These are phyloP conservation scores for Crotalus horridus DNA, from an alignment of 2,113 vertebrate species.

Conservation along the genomic window DNA sequence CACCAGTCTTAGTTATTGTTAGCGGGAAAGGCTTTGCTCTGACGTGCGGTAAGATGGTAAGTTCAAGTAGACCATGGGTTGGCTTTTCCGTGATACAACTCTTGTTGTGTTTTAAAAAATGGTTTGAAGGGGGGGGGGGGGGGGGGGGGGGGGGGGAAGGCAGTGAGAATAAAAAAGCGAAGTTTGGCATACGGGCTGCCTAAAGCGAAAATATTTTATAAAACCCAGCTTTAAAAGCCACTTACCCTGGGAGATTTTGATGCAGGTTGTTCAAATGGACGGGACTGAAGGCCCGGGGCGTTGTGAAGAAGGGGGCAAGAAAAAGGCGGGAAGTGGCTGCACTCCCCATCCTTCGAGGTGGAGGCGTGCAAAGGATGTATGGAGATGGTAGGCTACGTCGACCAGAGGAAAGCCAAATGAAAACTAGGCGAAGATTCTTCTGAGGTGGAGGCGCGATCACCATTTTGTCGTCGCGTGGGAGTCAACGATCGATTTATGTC, in stretches of 20 bases:
- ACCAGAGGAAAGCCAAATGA: not conserved
- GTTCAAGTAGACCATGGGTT: not conserved
- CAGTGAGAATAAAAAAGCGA: not conserved
- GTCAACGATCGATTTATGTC: not conserved
- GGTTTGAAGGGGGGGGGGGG: not conserved
- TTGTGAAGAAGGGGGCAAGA: not conserved
- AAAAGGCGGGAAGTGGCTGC: not conserved
- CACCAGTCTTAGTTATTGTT: not conserved
- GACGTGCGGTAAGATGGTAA: constrained; percentile 2
- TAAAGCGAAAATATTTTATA: not conserved
- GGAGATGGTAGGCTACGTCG: not conserved
- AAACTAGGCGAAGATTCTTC: not conserved
- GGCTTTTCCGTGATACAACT: not conserved
- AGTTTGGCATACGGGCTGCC: not conserved
- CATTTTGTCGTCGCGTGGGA: not conserved
- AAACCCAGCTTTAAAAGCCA: not conserved
- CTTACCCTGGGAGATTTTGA: not conserved
- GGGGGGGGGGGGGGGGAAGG: accelerated
- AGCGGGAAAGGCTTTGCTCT: not conserved
- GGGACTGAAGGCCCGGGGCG: not conserved
- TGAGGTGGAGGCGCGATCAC: not conserved
- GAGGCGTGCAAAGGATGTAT: not conserved
- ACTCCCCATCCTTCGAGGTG: not conserved
- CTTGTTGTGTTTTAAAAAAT: not conserved
- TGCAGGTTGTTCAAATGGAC: not conserved